Evolutionary conservation across 2,888 invertebrate genomes (phyloP).

Genomic region (Trisateles emortualis): DNA sequence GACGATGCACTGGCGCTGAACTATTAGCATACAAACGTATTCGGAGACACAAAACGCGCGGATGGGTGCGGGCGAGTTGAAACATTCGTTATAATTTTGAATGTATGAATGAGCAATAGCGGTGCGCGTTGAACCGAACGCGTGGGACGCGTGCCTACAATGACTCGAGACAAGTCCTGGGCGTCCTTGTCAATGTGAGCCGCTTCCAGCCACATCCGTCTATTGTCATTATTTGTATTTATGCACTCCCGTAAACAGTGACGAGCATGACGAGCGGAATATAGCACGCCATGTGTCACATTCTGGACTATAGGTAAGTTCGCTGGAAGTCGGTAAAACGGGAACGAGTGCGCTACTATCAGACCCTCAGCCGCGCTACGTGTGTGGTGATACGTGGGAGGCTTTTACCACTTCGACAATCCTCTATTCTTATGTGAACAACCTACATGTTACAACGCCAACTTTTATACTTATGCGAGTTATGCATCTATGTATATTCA

Average conservation of each 20-base stretch:
- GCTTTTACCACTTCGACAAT: conserved; percentile 55
- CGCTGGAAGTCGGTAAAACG: conserved; percentile 10
- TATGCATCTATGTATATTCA: conserved; percentile 30
- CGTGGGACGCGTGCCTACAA: conserved; percentile 84
- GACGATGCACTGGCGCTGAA: conserved; percentile 82
- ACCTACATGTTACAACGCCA: conserved; percentile 31
- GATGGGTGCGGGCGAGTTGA: conserved; percentile 82
- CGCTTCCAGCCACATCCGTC: conserved; percentile 86
- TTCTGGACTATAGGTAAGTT: conserved; percentile 34
- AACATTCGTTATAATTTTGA: conserved; percentile 85
- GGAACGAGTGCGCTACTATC: conserved; percentile 16
- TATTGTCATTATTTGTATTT: conserved; percentile 84
- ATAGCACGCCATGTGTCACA: conserved; percentile 29
- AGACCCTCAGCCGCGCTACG: conserved; percentile 49
- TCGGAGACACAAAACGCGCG: conserved; percentile 72
- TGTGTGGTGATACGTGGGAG: conserved; percentile 72
- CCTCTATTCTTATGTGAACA: conserved; percentile 40
- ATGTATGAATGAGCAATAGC: conserved; percentile 86
- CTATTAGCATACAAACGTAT: conserved; percentile 86
- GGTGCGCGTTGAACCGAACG: conserved; percentile 72
- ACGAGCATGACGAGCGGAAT: conserved; percentile 71
- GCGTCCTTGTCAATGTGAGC: conserved; percentile 87
- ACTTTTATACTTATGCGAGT: conserved; percentile 49
- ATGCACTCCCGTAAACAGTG: conserved; percentile 79
- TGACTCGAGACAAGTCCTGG: conserved; percentile 83